phyloP scores from a whole-genome alignment of 2,888 invertebrate genomes.

The Drosophila melanocephala region DNA sequence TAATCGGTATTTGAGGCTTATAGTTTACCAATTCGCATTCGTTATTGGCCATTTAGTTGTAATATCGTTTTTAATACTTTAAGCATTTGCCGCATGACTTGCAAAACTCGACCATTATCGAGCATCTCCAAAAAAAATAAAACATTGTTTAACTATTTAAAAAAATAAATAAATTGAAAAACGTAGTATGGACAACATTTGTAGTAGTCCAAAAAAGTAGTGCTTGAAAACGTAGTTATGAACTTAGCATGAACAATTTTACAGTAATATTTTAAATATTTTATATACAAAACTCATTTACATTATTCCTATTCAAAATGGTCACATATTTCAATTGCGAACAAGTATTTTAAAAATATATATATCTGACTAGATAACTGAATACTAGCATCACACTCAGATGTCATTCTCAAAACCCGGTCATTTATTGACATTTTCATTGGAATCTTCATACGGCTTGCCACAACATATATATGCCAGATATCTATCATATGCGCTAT shows the following conservation, averaged over 20 bases:
- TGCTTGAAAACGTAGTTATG: constrained; percentile 58
- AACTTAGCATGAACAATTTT: constrained; percentile 56
- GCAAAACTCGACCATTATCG: constrained; percentile 18
- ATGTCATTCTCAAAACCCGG: neutral
- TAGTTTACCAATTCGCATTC: constrained; percentile 61
- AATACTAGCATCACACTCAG: neutral
- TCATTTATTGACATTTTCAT: constrained; percentile 8
- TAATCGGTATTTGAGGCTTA: constrained; percentile 45
- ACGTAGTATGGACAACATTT: constrained; percentile 36
- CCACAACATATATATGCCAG: constrained; percentile 8
- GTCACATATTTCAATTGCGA: constrained; percentile 5
- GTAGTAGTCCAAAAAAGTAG: constrained; percentile 43
- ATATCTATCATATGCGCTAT: constrained; percentile 24
- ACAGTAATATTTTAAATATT: constrained; percentile 27
- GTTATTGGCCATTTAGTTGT: constrained; percentile 72
- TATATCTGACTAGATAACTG: neutral
- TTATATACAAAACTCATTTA: constrained; percentile 8
- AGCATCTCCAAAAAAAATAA: constrained; percentile 33
- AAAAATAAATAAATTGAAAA: neutral
- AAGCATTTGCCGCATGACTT: constrained; percentile 63
- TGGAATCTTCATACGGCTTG: constrained; percentile 25
- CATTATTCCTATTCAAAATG: neutral
- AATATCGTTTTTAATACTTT: constrained; percentile 53
- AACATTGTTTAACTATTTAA: constrained; percentile 12
- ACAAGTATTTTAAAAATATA: neutral